Evolutionary conservation across 2,113 vertebrate species (phyloP), one percentile per base, ranked within the genome.

Genomic region (Pungitius pungitius): DNA sequence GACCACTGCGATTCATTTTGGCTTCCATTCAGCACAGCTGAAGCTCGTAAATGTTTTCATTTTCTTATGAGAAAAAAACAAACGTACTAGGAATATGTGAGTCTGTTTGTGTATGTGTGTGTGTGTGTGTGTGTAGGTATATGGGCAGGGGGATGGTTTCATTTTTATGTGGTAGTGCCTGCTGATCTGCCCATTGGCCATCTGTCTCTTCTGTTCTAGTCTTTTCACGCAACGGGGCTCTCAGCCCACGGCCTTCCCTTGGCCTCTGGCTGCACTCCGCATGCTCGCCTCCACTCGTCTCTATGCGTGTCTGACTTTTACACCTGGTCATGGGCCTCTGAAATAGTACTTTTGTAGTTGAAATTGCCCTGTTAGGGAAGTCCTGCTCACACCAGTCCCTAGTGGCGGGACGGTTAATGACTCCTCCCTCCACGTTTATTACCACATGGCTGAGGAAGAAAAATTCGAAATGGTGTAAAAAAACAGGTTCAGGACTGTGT

Each of bases 161-260:
- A 84, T 77, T 82, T 83, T 55, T 75, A 78, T 82, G 78, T 78
- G 73, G 61, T 78, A 75, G 69, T 81, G 75, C 79, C 79, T 86
- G 72, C 81, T 84, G 84, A 89, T 85, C 73, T 68, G 85, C 84
- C 88, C 73, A 85, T 85, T 80, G 86, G 88, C 85, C 82, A 86
- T 88, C 84, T 87, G 81, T 85, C 87, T 90, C 82, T 82, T 90
- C 87, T 77, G 74, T 75, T 87, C 69, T 71, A 42, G 77, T 82
- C 75, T 90, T 83, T 80, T 70, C 85, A 88, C 82, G 79, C 90
- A 76, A 89, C 1, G 75, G 89, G 88, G 88, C 84, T 78, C 84
- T 86, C 85, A 85, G 87, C 64, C 74, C 83, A 82, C 70, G 40
- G 84, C 68, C 76, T 85, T 83, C 77, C 57, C 35, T 72, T 68